Base-by-base conservation (phyloP, 2,113 vertebrate species). In the Neomonachus schauinslandi region DNA sequence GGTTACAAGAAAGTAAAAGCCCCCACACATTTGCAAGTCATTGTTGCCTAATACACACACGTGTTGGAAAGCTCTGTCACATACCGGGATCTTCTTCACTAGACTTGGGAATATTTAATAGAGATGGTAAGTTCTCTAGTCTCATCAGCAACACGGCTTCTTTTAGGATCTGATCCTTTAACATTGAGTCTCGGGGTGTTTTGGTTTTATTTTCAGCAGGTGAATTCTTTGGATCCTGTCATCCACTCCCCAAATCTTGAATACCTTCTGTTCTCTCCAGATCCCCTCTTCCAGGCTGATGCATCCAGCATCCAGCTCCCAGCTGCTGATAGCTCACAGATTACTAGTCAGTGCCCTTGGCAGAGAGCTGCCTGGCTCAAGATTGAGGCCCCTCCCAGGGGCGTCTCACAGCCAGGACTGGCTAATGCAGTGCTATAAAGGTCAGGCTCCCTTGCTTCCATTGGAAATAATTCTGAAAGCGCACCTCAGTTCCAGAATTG, bases 81-180 rank as follows among this genome's bases (percentile, higher is more conserved):
- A 31, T 49, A 22, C 53, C 10, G 9, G 2, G 9, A 4, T 81
- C 63, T 16, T 89, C 46, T 51, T 71, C 51, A 61, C 63, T 22
- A 26, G 59, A 59, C 46, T 24, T 39, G n/a, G 14, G 65, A 86
- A 2, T 39, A 21, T 67, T 94, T 79, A 81, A 39, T 22, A 36
- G 46, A 51, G 16, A 36, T n/a, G 53, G 4, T 39, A 95, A 80
- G 31, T 88, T 28, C 4, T 92, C 36, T 9, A n/a, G 46, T 39
- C 49, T 88, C 51, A 42, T n/a, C 59, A 92, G 65, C 1, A 46
- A 89, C 39, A 53, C 13, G 26, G 2, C 10, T 95, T 33, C 49
- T 77, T 76, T 92, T 61, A 71, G 49, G 36, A 65, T 76, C 69
- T 85, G 89, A 94, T 59, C 53, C 71, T 94, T 92, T 69, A 11